Conservation (phyloP, 2,113 vertebrate species). For the Zosterops lateralis region DNA sequence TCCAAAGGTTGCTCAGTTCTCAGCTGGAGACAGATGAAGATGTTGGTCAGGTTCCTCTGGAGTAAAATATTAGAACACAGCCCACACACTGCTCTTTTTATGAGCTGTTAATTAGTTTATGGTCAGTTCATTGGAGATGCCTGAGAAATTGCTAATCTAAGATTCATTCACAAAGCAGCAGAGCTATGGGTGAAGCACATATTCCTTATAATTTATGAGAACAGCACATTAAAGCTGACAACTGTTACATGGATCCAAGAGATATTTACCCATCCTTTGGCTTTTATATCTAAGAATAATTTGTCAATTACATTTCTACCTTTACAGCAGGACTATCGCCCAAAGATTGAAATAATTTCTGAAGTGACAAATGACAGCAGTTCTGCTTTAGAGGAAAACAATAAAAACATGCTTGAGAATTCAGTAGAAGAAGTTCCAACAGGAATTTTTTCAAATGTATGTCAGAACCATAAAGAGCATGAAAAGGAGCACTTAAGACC, state of each 20-base stretch:
- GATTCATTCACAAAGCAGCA: not conserved
- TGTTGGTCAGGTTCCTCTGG: not conserved
- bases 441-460: conserved; percentile 31
- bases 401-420: not conserved
- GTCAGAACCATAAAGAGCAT: not conserved
- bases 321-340: conserved; percentile 57
- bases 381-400: conserved; percentile 1
- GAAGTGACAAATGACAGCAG: conserved; percentile 44
- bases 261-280: not conserved
- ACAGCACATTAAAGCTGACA: not conserved
- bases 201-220: not conserved
- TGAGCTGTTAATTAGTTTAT: not conserved
- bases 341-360: conserved; percentile 81
- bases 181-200: not conserved
- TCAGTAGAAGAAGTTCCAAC: not conserved
- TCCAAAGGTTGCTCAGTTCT: not conserved
- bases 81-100: not conserved
- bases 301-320: not conserved
- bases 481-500: not conserved
- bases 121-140: not conserved
- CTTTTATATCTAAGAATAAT: not conserved
- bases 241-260: not conserved
- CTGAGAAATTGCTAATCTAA: not conserved
- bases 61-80: not conserved
- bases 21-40: not conserved